These are phyloP conservation scores for Myiozetetes cayanensis DNA, from an alignment of 2,113 vertebrate genomes.

Conservation along the genomic window DNA sequence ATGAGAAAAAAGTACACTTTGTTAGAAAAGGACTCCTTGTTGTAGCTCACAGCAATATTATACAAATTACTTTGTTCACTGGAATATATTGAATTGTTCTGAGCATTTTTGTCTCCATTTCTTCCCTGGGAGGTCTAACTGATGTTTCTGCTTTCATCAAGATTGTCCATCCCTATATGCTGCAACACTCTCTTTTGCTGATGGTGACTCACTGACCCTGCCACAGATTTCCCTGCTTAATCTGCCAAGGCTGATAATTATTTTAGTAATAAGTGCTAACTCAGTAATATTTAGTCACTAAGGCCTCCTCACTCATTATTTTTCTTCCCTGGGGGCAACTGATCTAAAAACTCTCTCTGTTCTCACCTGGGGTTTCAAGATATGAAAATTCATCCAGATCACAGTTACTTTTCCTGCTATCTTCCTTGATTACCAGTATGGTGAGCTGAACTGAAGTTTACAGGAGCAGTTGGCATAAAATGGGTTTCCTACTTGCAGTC, in stretches of 20 bases:
- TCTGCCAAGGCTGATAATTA: constrained; percentile 33
- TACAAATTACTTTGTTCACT: neutral
- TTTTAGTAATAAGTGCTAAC: constrained; percentile 41
- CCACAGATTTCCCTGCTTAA: constrained; percentile 15
- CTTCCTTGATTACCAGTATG: neutral
- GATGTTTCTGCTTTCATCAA: constrained; percentile 9
- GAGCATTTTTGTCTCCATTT: neutral
- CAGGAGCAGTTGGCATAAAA: neutral
- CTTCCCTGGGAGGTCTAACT: neutral
- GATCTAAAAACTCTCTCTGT: neutral
- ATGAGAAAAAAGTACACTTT: neutral
- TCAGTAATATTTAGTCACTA: constrained; percentile 22
- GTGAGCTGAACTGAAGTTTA: neutral
- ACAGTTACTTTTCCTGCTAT: neutral
- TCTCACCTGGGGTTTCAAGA: constrained; percentile 7
- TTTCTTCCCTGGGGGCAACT: constrained; percentile 33
- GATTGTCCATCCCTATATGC: neutral
- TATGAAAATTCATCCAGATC: constrained; percentile 9
- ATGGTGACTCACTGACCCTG: neutral
- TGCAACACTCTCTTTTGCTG: neutral
- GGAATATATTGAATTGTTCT: neutral
- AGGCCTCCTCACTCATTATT: constrained; percentile 23
- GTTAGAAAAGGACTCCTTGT: neutral
- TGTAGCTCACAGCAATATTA: neutral
- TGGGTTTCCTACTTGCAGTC: neutral